Evolutionary conservation across 2,113 vertebrate genomes (phyloP).

Genomic region (Pseudonaja textilis): DNA sequence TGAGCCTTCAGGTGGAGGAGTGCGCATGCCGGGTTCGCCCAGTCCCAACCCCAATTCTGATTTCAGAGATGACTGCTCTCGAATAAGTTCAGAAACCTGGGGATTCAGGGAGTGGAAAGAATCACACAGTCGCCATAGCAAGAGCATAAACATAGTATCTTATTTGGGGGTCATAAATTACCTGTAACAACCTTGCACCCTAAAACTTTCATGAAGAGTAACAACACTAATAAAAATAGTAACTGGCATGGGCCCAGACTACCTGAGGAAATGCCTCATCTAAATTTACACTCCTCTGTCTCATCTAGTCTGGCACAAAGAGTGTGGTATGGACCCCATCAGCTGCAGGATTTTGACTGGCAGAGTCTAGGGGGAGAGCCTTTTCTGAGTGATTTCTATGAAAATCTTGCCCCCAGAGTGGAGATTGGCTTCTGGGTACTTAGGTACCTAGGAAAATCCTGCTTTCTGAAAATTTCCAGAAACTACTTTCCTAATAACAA

Average conservation of each 20-base stretch:
- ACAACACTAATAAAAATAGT: background rate
- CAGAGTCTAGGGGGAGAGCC: background rate
- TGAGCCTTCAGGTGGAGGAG: slow-evolving; percentile 67
- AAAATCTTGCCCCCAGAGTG: background rate
- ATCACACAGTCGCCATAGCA: background rate
- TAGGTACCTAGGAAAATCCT: background rate
- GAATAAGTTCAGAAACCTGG: slow-evolving; percentile 88
- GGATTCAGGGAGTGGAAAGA: slow-evolving; percentile 13
- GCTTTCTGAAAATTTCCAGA: background rate
- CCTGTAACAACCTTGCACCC: background rate
- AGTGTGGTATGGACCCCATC: background rate
- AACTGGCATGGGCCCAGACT: background rate
- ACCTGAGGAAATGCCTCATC: background rate
- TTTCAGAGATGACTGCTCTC: slow-evolving; percentile 88
- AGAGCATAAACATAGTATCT: background rate
- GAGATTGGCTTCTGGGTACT: background rate
- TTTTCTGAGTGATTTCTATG: background rate
- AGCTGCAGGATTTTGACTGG: background rate
- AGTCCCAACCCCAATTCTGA: slow-evolving; percentile 82
- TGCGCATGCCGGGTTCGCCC: slow-evolving; percentile 71
- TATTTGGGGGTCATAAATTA: background rate
- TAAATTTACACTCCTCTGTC: background rate
- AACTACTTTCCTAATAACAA: background rate
- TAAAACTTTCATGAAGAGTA: background rate
- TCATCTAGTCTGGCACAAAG: background rate